Conservation (phyloP, 2,888 invertebrate species). For the Eristalis intricaria region DNA sequence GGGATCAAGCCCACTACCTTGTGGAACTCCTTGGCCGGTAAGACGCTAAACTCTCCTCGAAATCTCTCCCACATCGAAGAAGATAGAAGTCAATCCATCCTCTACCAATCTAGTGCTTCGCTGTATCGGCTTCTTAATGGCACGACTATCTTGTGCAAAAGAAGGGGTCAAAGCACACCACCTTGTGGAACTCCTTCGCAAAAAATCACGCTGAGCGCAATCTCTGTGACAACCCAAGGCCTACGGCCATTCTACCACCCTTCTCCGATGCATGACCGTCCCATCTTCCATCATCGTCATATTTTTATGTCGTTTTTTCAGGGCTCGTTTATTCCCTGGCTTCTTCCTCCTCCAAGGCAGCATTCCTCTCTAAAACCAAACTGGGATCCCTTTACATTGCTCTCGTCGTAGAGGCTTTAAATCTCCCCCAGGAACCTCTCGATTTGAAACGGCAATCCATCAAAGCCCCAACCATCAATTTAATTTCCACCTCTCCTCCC, state of each 20-base stretch:
- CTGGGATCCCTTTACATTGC: no score
- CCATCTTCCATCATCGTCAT: neutral
- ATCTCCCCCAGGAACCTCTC: no score
- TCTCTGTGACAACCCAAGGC: neutral
- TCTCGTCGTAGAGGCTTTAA: no score
- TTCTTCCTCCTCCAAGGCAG: neutral
- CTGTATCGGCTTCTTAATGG: no score
- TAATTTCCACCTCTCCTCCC: neutral
- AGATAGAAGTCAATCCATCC: no score
- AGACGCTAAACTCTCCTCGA: no score
- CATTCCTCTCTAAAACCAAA: no score
- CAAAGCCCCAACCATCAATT: neutral
- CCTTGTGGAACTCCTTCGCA: neutral
- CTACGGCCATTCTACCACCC: neutral
- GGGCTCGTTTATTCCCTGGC: neutral
- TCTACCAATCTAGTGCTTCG: neutral
- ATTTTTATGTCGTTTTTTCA: neutral
- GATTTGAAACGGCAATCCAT: neutral
- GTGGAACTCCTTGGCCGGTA: no score
- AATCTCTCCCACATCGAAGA: no score
- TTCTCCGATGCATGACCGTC: no score
- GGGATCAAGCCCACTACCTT: no score
- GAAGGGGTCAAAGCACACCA: neutral
- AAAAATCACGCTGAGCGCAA: neutral
- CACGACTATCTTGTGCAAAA: no score